Conservation (phyloP, 2,888 invertebrate genomes). For the Thelaira solivaga region DNA sequence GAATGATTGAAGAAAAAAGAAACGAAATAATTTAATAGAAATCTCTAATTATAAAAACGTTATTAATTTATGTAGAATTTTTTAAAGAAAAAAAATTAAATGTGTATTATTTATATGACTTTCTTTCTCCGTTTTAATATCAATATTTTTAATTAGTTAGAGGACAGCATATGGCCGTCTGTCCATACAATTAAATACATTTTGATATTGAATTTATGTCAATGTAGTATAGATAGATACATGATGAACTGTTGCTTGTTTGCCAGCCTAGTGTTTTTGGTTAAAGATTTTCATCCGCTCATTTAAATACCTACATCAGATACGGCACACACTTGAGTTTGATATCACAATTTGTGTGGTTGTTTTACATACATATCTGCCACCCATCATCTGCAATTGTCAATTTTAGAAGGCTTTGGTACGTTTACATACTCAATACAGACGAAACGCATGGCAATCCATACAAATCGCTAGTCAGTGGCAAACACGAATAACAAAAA, state of each 20-base stretch:
- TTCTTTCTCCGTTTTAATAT: slow-evolving; percentile 7
- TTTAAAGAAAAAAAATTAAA: no score
- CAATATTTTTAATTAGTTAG: slow-evolving; percentile 30
- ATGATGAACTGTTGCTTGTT: slow-evolving; percentile 22
- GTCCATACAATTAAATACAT: slow-evolving; percentile 24
- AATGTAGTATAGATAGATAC: slow-evolving; percentile 13
- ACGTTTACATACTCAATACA: no score
- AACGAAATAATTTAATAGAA: no score
- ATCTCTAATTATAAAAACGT: no score
- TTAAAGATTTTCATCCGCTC: neutral
- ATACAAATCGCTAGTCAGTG: no score
- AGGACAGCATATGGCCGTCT: neutral
- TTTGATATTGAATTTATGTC: slow-evolving; percentile 46
- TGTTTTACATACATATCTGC: neutral
- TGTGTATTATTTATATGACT: no score
- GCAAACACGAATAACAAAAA: no score
- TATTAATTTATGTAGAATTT: no score
- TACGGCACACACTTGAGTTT: slow-evolving; percentile 4
- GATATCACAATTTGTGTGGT: neutral
- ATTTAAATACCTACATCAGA: neutral
- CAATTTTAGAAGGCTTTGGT: no score
- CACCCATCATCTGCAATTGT: neutral
- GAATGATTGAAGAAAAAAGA: no score
- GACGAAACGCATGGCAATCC: no score
- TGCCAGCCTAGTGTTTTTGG: neutral